Evolutionary conservation across 23 tunicate genomes (phyloP), one percentile per base, ranked within the genome.

Genomic region (Trididemnum clinides): DNA sequence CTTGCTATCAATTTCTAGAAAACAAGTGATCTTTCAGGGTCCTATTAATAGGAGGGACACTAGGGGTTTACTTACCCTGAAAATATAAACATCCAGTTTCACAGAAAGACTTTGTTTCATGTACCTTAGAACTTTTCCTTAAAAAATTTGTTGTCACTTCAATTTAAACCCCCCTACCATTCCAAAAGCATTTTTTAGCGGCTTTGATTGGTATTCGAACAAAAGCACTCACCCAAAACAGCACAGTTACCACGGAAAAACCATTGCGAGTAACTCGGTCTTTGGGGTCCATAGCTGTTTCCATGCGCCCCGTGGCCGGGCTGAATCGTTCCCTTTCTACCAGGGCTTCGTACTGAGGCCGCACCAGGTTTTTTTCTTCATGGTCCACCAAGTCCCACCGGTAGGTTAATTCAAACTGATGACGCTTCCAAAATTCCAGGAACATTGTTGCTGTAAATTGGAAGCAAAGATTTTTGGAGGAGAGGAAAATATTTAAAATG

Each of bases 201-300:
- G n/a, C n/a, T n/a, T n/a, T n/a, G n/a, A n/a, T n/a, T n/a, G n/a
- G n/a, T n/a, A n/a, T n/a, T n/a, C n/a, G n/a, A n/a, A n/a, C n/a
- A n/a, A n/a, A n/a, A n/a, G n/a, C n/a, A n/a, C 66, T 59, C 57
- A 94, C 98, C 98, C 98, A 94, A 70, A 94, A 97, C 1, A 97
- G 32, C 18, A 97, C 95, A 5, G 97, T 85, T 28, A 82, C 84
- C 18, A 87, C 27, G 0, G 97, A 92, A 15, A 97, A 77, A 25
- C 84, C 69, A 20, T 76, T 82, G 78, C 99, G 58, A 6, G 92
- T 71, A 51, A 66, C 82, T 50, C 71, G 59, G 10, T 86, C 86
- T 34, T 33, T 63, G 2, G 89, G 34, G 0, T 65, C 39, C 39
- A 97, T 19, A 33, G 62, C 83, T 29, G 99, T 87, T 59, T 92